A percentile compares a stretch with the other conserved stretches of the same genome.
Conservation (phyloP, 1,140 invertebrate species). For the Thereuonema tuberculata region DNA sequence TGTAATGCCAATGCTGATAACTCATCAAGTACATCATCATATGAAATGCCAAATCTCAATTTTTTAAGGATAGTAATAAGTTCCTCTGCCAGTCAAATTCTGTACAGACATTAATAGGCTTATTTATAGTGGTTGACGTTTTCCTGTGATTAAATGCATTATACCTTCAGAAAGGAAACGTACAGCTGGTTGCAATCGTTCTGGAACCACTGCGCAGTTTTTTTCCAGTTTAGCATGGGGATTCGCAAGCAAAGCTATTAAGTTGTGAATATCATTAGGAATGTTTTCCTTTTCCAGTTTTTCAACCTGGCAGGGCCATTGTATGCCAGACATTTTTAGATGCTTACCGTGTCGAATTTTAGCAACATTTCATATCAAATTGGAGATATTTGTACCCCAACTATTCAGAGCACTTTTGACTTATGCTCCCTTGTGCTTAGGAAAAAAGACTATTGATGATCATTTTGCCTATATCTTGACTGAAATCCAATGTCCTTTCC, state of each 20-base stretch:
- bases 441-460: background rate
- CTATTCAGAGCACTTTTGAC: conserved; percentile 6
- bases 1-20: too few species aligned
- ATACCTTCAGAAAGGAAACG: too few species aligned
- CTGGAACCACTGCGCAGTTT: too few species aligned
- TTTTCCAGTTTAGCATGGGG: background rate
- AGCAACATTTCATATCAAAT: conserved; percentile 8
- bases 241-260: background rate
- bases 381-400: background rate
- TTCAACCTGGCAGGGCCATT: background rate
- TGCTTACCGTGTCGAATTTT: conserved; percentile 5
- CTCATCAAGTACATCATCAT: too few species aligned
- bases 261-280: background rate
- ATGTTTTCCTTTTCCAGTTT: background rate
- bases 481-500: conserved; percentile 9
- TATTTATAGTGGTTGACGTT: too few species aligned
- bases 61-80: too few species aligned
- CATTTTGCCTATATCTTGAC: conserved; percentile 5
- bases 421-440: conserved; percentile 1
- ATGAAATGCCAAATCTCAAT: too few species aligned
- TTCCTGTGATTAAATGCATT: too few species aligned
- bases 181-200: too few species aligned
- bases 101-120: too few species aligned
- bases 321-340: background rate
- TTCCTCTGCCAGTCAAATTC: too few species aligned